phyloP scores from a whole-genome alignment of 37 sponge, comb jelly and placozoan species.

The Diacarnus erythraeanus region DNA sequence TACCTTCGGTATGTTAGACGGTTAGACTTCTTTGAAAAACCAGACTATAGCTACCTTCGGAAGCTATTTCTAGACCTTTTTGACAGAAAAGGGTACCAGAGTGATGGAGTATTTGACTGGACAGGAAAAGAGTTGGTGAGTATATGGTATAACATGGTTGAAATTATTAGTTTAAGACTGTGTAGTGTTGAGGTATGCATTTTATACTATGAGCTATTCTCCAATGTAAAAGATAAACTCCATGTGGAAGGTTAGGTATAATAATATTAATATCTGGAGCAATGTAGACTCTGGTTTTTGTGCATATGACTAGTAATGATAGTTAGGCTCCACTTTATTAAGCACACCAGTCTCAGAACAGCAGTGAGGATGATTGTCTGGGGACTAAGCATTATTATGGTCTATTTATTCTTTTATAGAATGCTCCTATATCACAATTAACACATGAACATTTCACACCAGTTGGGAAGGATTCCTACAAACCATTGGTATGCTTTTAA shows the following conservation, averaged over 20 bases:
- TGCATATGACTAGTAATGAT: too few species aligned
- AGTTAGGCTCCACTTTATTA: too few species aligned
- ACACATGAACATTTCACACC: constrained; percentile 34
- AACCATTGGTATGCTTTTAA: constrained; percentile 9
- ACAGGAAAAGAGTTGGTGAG: constrained; percentile 91
- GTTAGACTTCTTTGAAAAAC: constrained; percentile 97
- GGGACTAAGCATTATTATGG: not conserved
- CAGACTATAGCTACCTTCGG: constrained; percentile 92
- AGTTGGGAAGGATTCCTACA: not conserved
- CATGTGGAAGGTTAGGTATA: too few species aligned
- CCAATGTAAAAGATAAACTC: too few species aligned
- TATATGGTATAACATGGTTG: not conserved
- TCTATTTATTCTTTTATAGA: constrained; percentile 30
- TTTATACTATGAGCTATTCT: not conserved
- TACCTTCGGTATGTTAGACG: constrained; percentile 94
- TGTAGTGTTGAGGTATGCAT: not conserved
- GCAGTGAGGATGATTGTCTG: not conserved
- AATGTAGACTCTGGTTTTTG: too few species aligned
- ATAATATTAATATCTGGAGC: too few species aligned
- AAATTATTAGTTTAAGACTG: not conserved
- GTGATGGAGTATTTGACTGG: constrained; percentile 96
- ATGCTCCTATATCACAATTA: constrained; percentile 28
- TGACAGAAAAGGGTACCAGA: constrained; percentile 79
- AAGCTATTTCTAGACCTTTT: constrained; percentile 90
- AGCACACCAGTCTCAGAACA: too few species aligned